These are phyloP conservation scores for Thymelicus lineola DNA, from an alignment of 2,888 invertebrate genomes.

Conservation along the genomic window DNA sequence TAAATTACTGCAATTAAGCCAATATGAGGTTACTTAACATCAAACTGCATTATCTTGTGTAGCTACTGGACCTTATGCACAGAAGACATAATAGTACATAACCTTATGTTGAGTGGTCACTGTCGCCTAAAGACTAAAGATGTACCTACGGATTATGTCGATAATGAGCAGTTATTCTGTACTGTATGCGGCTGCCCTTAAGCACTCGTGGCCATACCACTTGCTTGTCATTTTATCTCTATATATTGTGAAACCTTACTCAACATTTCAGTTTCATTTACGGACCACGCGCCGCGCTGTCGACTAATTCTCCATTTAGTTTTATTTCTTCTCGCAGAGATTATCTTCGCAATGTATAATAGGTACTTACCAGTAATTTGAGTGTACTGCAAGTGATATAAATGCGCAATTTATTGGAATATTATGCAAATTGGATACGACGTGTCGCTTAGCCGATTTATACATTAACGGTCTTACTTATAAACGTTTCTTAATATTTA, in stretches of 20 bases:
- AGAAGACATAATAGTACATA: too few species aligned
- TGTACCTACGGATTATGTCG: background rate
- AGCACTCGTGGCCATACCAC: conserved; percentile 44
- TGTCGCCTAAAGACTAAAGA: too few species aligned
- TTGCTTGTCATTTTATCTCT: conserved; percentile 57
- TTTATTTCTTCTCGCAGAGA: conserved; percentile 19
- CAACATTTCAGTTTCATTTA: conserved; percentile 36
- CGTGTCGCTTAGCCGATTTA: background rate
- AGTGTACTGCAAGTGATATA: conserved; percentile 38
- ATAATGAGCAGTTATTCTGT: background rate
- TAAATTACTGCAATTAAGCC: too few species aligned
- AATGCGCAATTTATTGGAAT: conserved; percentile 40
- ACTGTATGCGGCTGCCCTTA: conserved; percentile 7
- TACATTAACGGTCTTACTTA: too few species aligned
- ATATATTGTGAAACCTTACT: conserved; percentile 52
- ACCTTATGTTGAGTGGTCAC: too few species aligned
- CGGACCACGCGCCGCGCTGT: conserved; percentile 15
- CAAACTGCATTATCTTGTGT: too few species aligned
- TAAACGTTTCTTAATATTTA: too few species aligned
- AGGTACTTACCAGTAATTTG: conserved; percentile 3
- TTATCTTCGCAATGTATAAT: conserved; percentile 33
- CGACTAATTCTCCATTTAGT: conserved; percentile 14
- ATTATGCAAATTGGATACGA: conserved; percentile 41
- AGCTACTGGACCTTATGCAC: too few species aligned
- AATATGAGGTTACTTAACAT: too few species aligned